phyloP scores from a whole-genome alignment of 1,140 invertebrate genomes.

The Elysia chlorotica region DNA sequence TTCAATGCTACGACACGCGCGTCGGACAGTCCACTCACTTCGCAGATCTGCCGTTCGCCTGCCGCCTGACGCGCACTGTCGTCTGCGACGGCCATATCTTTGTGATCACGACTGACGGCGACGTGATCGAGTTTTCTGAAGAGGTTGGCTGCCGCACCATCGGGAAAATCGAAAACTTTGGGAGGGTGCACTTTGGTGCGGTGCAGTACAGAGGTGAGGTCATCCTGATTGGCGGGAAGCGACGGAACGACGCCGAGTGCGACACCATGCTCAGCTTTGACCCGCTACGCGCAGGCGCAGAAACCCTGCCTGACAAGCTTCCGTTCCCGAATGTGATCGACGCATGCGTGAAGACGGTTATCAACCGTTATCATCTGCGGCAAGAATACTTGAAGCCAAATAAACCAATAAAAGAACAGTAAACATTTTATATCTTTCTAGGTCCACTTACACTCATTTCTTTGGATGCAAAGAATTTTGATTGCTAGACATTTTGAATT shows the following conservation, averaged over 20 bases:
- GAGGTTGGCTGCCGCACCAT: slow-evolving; percentile 29
- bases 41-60: slow-evolving; percentile 44
- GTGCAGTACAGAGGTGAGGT: slow-evolving; percentile 44
- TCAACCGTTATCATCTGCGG: slow-evolving; percentile 21
- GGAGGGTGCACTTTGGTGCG: slow-evolving; percentile 45
- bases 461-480: no score
- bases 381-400: slow-evolving; percentile 15
- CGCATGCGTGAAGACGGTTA: slow-evolving; percentile 42
- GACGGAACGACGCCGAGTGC: slow-evolving; percentile 39
- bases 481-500: no score
- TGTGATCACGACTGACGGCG: slow-evolving; percentile 42
- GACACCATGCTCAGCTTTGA: slow-evolving; percentile 46
- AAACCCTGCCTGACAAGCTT: slow-evolving; percentile 39
- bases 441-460: no score
- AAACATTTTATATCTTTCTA: no score
- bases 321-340: slow-evolving; percentile 45
- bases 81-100: slow-evolving; percentile 38
- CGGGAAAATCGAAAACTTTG: slow-evolving; percentile 35
- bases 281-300: slow-evolving; percentile 36
- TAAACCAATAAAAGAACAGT: neutral
- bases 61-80: slow-evolving; percentile 42
- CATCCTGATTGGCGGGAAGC: slow-evolving; percentile 43
- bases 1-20: slow-evolving; percentile 46
- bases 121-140: slow-evolving; percentile 33
- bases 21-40: slow-evolving; percentile 34